Evolutionary conservation across 2,797 vertebrate genomes (phyloP), one percentile per base, ranked within the genome.

Genomic region (Crocodylus rhombifer): DNA sequence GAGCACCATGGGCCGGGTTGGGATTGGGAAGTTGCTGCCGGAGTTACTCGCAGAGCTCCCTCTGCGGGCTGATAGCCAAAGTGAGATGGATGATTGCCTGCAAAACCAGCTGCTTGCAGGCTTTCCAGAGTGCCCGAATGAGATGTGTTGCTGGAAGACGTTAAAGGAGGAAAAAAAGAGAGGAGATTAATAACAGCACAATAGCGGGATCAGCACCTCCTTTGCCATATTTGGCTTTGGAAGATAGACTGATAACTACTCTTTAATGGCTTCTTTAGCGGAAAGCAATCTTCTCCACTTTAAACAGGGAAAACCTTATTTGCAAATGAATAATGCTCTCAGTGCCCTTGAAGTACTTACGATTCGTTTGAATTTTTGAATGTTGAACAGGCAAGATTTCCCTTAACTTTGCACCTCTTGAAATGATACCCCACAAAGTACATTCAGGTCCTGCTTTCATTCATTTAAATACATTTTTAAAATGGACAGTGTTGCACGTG

Each of bases 391-490:
- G 79, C 91, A 93, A 86, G 61, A 62, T 42, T 91, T 57, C 74
- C 11, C 82, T 91, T 82, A 82, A 65, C 26, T 93, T 87, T 84
- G 15, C 26, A 81, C 84, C 65, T 30, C 9, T 90, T 87, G 80
- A 93, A 83, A 78, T 73, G 60, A 55, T 85, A 92, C 77, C 83
- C 0, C 0, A 73, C 42, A 87, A 55, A 76, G 80, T 93, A 67
- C 58, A 33, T 89, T 63, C 33, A 64, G 28, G 89, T 86, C 61
- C 89, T 83, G 56, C 63, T 69, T 4, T 64, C 56, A 81, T 87
- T 90, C 79, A 91, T 92, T 92, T 95, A 75, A 94, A 94, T 83
- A 65, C 63, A 73, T 87, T 92, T 90, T 64, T 76, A 93, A 58
- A 87, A 88, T 65, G 79, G 55, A 64, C 82, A 81, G 86, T 91